These are phyloP conservation scores for Drosophila ficusphila DNA, from an alignment of 1,140 invertebrate species.

Conservation along the genomic window DNA sequence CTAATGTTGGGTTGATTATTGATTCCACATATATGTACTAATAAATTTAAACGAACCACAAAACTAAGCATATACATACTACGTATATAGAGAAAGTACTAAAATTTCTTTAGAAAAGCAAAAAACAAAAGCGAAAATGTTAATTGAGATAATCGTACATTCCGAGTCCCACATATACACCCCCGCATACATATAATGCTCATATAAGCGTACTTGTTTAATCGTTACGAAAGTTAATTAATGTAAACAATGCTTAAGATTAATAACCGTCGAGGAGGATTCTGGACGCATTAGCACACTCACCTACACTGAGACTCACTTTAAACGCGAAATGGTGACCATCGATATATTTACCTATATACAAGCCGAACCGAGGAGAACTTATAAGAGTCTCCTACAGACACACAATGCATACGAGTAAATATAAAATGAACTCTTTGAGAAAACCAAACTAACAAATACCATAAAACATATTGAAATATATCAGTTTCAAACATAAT, in stretches of 20 bases:
- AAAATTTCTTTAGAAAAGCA: constrained; percentile 42
- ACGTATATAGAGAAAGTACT: constrained; percentile 42
- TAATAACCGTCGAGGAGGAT: constrained; percentile 35
- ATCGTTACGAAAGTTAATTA: constrained; percentile 47
- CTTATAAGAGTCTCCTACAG: constrained; percentile 18
- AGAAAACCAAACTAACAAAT: constrained; percentile 44
- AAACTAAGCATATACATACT: constrained; percentile 48
- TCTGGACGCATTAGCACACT: constrained; percentile 50
- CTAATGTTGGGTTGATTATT: constrained; percentile 73
- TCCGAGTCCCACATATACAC: constrained; percentile 28
- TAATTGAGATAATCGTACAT: constrained; percentile 26
- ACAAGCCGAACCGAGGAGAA: constrained; percentile 21
- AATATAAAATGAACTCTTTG: constrained; percentile 48
- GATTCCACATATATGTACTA: constrained; percentile 55
- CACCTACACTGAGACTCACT: constrained; percentile 49
- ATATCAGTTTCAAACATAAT: constrained; percentile 77
- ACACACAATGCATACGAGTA: constrained; percentile 38
- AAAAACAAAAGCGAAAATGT: not conserved
- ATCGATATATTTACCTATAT: constrained; percentile 74
- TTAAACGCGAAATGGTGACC: constrained; percentile 77
- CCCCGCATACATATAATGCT: constrained; percentile 47
- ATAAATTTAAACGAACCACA: constrained; percentile 26
- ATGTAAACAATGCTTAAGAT: constrained; percentile 42
- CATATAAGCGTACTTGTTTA: constrained; percentile 54
- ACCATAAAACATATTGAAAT: constrained; percentile 62